These are phyloP conservation scores for Pseudochromis fuscus DNA, from an alignment of 2,797 vertebrate genomes.

Conservation along the genomic window DNA sequence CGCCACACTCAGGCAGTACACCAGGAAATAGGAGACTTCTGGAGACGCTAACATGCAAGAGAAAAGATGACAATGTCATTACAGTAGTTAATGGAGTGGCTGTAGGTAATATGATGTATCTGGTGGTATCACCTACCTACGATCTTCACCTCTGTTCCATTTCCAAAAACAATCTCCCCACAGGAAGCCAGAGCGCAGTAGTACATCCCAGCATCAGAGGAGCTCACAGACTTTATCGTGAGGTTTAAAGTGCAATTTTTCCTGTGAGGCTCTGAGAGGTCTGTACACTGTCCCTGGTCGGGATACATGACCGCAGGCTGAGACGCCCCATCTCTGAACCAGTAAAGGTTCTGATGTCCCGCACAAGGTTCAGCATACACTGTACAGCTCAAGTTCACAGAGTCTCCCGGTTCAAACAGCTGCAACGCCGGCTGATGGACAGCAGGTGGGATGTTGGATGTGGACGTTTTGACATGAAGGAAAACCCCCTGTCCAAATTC, in stretches of 20 bases:
- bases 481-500: constrained; percentile 70
- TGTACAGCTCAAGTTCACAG: constrained; percentile 62
- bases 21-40: accelerated
- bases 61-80: neutral
- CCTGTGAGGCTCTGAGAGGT: neutral
- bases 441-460: neutral
- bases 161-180: constrained; percentile 70
- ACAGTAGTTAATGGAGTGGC: no score
- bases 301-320: constrained; percentile 42
- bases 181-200: constrained; percentile 71
- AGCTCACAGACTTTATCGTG: constrained; percentile 14
- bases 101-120: neutral
- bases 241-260: constrained; percentile 53
- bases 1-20: constrained; percentile 13
- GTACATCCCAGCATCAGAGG: constrained; percentile 61
- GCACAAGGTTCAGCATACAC: constrained; percentile 42
- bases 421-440: constrained; percentile 12
- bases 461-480: constrained; percentile 60
- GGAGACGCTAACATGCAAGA: neutral
- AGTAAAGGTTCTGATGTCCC: constrained; percentile 59
- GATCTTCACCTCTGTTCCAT: constrained; percentile 53
- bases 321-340: constrained; percentile 55
- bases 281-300: constrained; percentile 31
- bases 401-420: neutral
- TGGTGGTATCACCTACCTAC: constrained; percentile 29